A percentile compares a stretch with the other conserved stretches of the same genome.
phyloP scores from a whole-genome alignment of 2,113 vertebrate genomes.

The Cephalopterus ornatus region DNA sequence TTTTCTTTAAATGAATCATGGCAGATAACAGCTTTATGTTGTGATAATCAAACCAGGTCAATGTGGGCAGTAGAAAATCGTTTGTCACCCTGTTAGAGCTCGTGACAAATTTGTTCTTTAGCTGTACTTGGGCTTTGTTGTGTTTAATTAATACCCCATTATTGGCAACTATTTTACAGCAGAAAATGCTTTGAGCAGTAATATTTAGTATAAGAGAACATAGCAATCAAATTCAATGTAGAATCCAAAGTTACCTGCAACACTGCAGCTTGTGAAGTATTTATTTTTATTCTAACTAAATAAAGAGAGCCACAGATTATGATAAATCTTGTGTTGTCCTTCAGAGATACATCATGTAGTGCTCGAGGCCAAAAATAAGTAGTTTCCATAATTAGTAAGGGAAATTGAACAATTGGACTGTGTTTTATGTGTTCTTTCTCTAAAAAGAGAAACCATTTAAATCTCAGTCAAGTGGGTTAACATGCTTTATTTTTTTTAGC shows the following conservation, averaged over 20 bases:
- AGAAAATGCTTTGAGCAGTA: background rate
- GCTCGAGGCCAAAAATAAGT: conserved; percentile 70
- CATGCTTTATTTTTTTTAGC: conserved; percentile 60
- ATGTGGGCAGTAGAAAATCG: background rate
- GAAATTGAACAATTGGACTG: conserved; percentile 72
- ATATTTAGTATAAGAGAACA: background rate
- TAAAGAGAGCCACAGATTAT: conserved; percentile 55
- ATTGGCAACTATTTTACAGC: background rate
- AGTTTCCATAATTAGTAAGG: conserved; percentile 71
- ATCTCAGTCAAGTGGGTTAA: conserved; percentile 58
- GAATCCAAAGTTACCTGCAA: conserved; percentile 8
- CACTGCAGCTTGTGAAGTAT: conserved; percentile 31
- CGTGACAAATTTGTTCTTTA: background rate
- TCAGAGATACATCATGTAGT: conserved; percentile 64
- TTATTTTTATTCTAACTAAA: conserved; percentile 69
- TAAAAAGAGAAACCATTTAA: conserved; percentile 55
- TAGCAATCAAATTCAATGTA: background rate
- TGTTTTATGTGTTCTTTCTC: conserved; percentile 49
- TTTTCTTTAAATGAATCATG: background rate
- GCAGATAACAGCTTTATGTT: background rate
- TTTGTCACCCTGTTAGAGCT: background rate
- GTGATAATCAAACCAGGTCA: background rate
- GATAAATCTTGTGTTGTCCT: conserved; percentile 61
- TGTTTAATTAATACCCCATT: background rate
- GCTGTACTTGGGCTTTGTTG: background rate